phyloP scores from a whole-genome alignment of 2,113 vertebrate genomes.

The Bombycilla garrulus region DNA sequence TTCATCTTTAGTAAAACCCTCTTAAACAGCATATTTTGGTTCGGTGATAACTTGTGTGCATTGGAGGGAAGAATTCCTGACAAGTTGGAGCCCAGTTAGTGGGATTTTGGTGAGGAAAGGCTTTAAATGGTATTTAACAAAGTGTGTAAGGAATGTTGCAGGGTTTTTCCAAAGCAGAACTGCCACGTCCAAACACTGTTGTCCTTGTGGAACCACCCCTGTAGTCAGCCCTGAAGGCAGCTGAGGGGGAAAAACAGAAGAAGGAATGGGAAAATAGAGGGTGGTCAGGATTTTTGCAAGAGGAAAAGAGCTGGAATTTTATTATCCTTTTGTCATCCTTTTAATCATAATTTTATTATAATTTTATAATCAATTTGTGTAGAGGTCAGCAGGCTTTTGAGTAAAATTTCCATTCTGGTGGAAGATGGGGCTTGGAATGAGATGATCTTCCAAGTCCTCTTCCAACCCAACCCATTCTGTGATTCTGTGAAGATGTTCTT shows the following conservation, averaged over 20 bases:
- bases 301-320: not conserved
- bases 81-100: not conserved
- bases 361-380: not conserved
- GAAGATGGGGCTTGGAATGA: not conserved
- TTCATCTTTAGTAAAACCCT: not conserved
- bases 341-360: not conserved
- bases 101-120: not conserved
- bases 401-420: not conserved
- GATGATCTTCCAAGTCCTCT: not conserved
- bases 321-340: not conserved
- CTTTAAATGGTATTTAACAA: not conserved
- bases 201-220: slow-evolving; percentile 67
- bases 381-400: not conserved
- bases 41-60: not conserved
- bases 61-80: not conserved
- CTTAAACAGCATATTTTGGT: not conserved
- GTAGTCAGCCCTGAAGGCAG: slow-evolving; percentile 67
- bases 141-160: not conserved
- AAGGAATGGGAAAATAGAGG: slow-evolving; percentile 71
- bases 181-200: not conserved
- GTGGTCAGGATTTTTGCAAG: slow-evolving; percentile 14
- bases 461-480: not conserved
- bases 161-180: not conserved
- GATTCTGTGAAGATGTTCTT: not conserved
- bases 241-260: slow-evolving; percentile 70